Evolutionary conservation across 2,113 vertebrate species (phyloP), one percentile per base, ranked within the genome.

Genomic region (Gnathonemus echidnorhynchus): DNA sequence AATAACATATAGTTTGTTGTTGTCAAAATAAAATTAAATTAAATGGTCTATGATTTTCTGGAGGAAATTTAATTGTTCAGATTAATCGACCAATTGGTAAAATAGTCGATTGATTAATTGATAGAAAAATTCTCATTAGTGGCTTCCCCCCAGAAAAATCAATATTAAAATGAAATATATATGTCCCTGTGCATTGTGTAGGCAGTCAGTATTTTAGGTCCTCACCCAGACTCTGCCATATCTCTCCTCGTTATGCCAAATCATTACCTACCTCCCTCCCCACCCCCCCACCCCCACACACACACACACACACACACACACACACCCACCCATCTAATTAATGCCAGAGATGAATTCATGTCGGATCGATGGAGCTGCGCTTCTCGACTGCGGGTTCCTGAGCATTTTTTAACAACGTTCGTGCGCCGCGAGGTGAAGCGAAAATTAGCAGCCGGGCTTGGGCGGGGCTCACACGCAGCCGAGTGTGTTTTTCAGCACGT

Each of bases 361-460:
- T 42, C 74, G 48, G 70, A 87, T 89, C 83, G 35, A 35, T 53
- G 89, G 27, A 84, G 83, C 90, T 91, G 91, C 92, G 92, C 62
- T 91, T 91, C 89, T 88, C 91, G 93, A 93, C 93, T 95, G 86
- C 92, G 92, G 74, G 92, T 91, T 42, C 50, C 62, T 48, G 90
- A 80, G 86, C 88, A 24, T 89, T 70, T 74, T 93, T 89, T 92
- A 89, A 92, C 94, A 90, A 89, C 62, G 84, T 89, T 90, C 92
- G 94, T 90, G 66, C 88, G 45, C 87, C n/a, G 92, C 4, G 89
- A 91, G 92, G 90, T 84, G 91, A 92, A 92, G 91, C 92, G 89
- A 17, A 88, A 90, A 86, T 91, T 93, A 94, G 91, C 93, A 93
- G 92, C 90, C 74, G 91, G 89, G 46, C 19, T 31, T 91, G 85